These are phyloP conservation scores for Philotrypesis tridentata DNA, from an alignment of 1,140 invertebrate species.

Conservation along the genomic window DNA sequence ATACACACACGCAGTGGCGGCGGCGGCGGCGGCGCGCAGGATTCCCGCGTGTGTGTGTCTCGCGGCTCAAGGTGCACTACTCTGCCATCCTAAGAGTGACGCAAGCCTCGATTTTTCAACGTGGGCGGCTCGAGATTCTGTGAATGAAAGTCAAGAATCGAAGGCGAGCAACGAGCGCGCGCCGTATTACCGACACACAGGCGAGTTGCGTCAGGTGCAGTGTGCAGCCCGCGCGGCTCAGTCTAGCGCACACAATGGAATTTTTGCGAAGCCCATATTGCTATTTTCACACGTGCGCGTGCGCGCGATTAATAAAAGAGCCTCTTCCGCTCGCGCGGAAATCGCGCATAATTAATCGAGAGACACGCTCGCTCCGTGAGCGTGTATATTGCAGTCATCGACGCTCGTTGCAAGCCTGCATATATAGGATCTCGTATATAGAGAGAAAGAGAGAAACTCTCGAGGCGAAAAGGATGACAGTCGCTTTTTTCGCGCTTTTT, in stretches of 20 bases:
- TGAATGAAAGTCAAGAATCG: slow-evolving; percentile 5
- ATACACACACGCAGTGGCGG: no score
- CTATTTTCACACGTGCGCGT: background rate
- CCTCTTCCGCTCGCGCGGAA: slow-evolving; percentile 22
- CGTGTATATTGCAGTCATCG: background rate
- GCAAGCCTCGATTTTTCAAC: slow-evolving; percentile 34
- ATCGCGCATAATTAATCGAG: slow-evolving; percentile 4
- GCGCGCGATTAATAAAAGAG: background rate
- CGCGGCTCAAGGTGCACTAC: slow-evolving; percentile 2
- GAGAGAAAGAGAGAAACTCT: background rate
- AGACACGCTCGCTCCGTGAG: background rate
- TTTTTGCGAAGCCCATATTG: background rate
- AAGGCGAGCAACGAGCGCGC: background rate
- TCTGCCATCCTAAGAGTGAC: background rate
- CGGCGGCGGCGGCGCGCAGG: no score
- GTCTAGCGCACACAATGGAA: background rate
- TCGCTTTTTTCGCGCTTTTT: background rate
- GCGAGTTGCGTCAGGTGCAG: slow-evolving; percentile 25
- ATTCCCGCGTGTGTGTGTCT: no score
- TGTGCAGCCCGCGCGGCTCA: no score
- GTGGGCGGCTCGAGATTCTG: background rate
- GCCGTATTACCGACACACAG: background rate
- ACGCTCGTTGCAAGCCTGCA: background rate
- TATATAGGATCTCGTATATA: background rate
- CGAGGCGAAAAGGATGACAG: background rate